phyloP scores from a whole-genome alignment of 2,797 vertebrate genomes.

The Fundulus diaphanus region DNA sequence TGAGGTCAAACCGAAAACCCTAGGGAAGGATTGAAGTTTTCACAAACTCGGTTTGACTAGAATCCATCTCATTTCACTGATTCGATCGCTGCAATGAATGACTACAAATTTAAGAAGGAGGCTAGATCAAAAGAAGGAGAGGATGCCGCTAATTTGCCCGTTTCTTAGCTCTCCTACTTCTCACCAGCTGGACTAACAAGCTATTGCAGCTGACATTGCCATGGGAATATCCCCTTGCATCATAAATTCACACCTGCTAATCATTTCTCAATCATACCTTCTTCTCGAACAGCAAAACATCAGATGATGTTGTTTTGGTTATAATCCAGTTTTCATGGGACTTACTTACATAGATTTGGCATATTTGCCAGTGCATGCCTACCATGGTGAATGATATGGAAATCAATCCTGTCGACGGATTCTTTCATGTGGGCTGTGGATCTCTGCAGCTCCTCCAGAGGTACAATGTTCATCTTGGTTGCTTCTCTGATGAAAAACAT shows the following conservation, averaged over 20 bases:
- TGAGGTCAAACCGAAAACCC: slow-evolving; percentile 59
- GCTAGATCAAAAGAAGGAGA: slow-evolving; percentile 14
- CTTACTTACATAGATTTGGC: not conserved
- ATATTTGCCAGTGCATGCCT: not conserved
- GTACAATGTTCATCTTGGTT: not conserved
- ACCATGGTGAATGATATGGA: not conserved
- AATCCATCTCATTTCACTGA: slow-evolving; percentile 36
- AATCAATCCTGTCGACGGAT: not conserved
- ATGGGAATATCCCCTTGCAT: slow-evolving; percentile 75
- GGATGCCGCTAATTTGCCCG: slow-evolving; percentile 33
- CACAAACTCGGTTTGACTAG: slow-evolving; percentile 39
- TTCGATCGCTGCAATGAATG: slow-evolving; percentile 35
- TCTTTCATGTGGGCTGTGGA: not conserved
- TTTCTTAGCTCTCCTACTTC: slow-evolving; percentile 53
- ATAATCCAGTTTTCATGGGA: not conserved
- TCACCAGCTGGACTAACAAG: slow-evolving; percentile 53
- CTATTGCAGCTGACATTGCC: slow-evolving; percentile 73
- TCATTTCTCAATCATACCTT: slow-evolving; percentile 54
- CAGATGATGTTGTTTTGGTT: not conserved
- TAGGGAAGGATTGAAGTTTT: slow-evolving; percentile 31
- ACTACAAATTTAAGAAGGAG: slow-evolving; percentile 47
- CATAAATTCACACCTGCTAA: slow-evolving; percentile 58
- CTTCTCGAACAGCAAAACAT: slow-evolving; percentile 16
- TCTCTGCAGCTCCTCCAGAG: not conserved
- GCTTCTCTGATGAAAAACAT: too few relatives aligned